Evolutionary conservation across 2,888 invertebrate species (phyloP).

Genomic region (Laspeyria flexula): DNA sequence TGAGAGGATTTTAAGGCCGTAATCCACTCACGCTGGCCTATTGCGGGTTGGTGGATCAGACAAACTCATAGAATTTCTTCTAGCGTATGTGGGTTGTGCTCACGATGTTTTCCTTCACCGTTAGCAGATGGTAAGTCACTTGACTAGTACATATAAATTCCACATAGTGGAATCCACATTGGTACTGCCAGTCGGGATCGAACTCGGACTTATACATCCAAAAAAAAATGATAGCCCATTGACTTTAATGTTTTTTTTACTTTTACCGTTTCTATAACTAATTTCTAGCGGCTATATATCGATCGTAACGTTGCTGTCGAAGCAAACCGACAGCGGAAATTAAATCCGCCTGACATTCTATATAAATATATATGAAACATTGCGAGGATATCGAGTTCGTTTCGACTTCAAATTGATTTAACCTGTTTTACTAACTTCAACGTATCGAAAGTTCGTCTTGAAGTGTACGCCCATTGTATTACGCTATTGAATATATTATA

Average conservation of each 20-base stretch:
- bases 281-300: neutral
- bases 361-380: neutral
- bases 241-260: conserved; percentile 12
- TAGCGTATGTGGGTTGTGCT: too few relatives aligned
- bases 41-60: too few relatives aligned
- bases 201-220: too few relatives aligned
- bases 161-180: too few relatives aligned
- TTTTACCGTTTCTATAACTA: neutral
- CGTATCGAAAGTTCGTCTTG: neutral
- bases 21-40: too few relatives aligned
- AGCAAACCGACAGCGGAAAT: conserved; percentile 6
- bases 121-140: too few relatives aligned
- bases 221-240: conserved; percentile 8
- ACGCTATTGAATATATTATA: conserved; percentile 2
- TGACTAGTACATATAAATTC: too few relatives aligned
- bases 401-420: neutral
- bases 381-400: neutral
- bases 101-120: too few relatives aligned
- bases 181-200: too few relatives aligned
- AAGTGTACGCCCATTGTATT: neutral
- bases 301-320: neutral
- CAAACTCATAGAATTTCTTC: too few relatives aligned
- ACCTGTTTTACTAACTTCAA: neutral
- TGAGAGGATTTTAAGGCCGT: too few relatives aligned
- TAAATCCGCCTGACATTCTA: neutral